Conservation (phyloP, 2,888 invertebrate species). For the Xylophagus ater region DNA sequence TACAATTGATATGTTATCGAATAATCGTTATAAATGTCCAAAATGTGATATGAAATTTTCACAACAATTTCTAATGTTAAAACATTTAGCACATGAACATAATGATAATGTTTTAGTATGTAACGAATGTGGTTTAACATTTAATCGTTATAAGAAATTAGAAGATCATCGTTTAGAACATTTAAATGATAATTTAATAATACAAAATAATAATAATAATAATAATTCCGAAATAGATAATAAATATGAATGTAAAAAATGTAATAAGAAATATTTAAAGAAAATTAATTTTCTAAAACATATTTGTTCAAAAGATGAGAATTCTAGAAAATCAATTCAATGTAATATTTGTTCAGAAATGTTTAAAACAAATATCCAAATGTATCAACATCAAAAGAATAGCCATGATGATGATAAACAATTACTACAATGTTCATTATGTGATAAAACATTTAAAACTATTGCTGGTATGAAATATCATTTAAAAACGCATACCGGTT, state of each 20-base stretch:
- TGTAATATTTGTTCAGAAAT: conserved; percentile 1
- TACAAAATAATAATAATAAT: background rate
- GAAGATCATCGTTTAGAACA: conserved; percentile 15
- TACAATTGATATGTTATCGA: background rate
- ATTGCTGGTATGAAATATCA: conserved; percentile 19
- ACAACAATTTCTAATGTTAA: conserved; percentile 17
- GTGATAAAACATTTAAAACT: conserved; percentile 18
- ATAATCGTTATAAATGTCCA: conserved; percentile 20
- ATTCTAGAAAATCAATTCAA: background rate
- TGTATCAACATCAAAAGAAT: conserved; percentile 7
- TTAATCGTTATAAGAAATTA: conserved; percentile 14
- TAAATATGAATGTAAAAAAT: conserved; percentile 2
- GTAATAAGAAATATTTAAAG: conserved; percentile 1
- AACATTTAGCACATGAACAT: conserved; percentile 22
- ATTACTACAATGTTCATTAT: conserved; percentile 13
- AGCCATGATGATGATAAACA: background rate
- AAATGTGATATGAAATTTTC: conserved; percentile 21
- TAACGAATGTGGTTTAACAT: conserved; percentile 18
- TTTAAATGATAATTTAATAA: background rate
- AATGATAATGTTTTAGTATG: conserved; percentile 15
- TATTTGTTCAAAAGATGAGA: background rate
- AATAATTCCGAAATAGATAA: background rate
- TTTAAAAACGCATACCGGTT: conserved; percentile 19
- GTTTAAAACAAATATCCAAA: conserved; percentile 6
- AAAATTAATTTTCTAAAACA: conserved; percentile 3